Evolutionary conservation across 2,888 invertebrate genomes (phyloP).

Genomic region (Plebejus argus): DNA sequence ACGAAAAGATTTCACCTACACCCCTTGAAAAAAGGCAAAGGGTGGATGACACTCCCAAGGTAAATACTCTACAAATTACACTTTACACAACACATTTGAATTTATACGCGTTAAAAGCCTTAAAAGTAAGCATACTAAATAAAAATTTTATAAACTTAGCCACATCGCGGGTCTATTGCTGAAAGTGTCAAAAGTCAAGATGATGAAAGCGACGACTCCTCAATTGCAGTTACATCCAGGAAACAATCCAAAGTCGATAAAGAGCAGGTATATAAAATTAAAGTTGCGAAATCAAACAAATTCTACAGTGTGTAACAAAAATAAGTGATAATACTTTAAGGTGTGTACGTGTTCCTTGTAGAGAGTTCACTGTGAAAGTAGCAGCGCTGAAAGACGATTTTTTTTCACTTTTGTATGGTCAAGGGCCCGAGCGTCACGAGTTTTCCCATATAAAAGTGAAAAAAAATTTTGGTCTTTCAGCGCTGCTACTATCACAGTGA

Average conservation of each 20-base stretch:
- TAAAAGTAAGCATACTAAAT: conserved; percentile 29
- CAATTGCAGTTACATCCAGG: conserved; percentile 53
- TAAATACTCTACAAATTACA: conserved; percentile 60
- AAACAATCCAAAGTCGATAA: conserved; percentile 63
- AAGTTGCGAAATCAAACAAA: conserved; percentile 8
- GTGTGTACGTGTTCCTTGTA: too few relatives aligned
- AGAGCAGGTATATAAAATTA: conserved; percentile 52
- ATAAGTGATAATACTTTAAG: too few relatives aligned
- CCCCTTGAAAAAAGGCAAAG: conserved; percentile 76
- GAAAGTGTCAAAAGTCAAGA: conserved; percentile 71
- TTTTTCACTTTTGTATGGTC: too few relatives aligned
- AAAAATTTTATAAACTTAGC: conserved; percentile 52
- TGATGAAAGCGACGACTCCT: conserved; percentile 68
- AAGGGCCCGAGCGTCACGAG: too few relatives aligned
- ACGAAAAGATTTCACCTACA: conserved; percentile 82
- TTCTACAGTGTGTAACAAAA: too few relatives aligned
- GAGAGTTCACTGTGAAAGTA: too few relatives aligned
- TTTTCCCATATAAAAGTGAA: too few relatives aligned
- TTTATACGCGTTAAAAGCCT: neutral
- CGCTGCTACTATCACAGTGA: too few relatives aligned
- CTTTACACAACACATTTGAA: conserved; percentile 38
- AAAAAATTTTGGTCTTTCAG: too few relatives aligned
- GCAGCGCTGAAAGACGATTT: too few relatives aligned
- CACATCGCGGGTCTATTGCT: conserved; percentile 69
- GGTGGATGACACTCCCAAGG: conserved; percentile 73